A percentile compares a stretch with the other conserved stretches of the same genome.
phyloP scores from a whole-genome alignment of 1,140 invertebrate species.

The Bombus cullumanus region DNA sequence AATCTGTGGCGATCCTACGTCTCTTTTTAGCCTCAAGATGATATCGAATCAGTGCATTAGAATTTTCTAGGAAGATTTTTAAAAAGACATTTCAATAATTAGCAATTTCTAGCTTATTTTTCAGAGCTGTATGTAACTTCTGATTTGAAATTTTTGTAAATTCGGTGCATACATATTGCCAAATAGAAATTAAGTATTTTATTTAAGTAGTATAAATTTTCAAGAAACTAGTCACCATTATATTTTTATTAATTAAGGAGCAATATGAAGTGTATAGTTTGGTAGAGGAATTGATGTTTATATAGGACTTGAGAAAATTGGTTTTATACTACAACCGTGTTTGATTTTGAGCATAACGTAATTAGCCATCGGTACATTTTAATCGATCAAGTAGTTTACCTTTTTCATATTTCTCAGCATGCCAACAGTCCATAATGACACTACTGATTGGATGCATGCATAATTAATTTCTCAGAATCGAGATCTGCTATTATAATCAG shows the following conservation, averaged over 20 bases:
- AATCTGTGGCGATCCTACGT: neutral
- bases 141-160: no score
- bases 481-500: neutral
- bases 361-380: constrained; percentile 12
- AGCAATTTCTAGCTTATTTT: no score
- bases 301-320: neutral
- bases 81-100: no score
- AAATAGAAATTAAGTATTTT: no score
- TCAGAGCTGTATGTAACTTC: no score
- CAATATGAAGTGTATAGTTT: neutral
- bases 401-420: neutral
- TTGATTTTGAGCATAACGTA: neutral
- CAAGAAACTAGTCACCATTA: no score
- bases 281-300: neutral
- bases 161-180: no score
- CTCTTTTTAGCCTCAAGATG: neutral
- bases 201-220: no score
- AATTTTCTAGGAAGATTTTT: no score
- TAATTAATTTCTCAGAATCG: constrained; percentile 42
- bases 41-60: no score
- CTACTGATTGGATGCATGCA: constrained; percentile 33
- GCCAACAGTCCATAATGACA: neutral
- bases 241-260: neutral
- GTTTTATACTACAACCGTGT: neutral
- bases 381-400: constrained; percentile 20